Evolutionary conservation across 2,888 invertebrate species (phyloP).

Genomic region (Gymnocheta viridis): DNA sequence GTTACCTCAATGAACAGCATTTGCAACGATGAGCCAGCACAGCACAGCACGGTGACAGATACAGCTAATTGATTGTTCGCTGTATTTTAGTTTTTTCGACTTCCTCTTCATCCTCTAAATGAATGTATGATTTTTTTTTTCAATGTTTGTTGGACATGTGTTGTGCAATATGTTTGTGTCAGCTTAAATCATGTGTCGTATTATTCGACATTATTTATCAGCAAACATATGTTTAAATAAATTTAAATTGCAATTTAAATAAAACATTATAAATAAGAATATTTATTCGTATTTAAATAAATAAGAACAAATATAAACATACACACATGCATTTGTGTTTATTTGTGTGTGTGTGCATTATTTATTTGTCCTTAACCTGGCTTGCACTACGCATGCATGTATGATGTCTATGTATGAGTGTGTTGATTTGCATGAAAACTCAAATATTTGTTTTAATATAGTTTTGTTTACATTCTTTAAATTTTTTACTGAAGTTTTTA

Average conservation of each 20-base stretch:
- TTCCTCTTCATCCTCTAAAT: not conserved
- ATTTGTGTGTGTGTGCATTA: not conserved
- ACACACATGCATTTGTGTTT: too few species aligned
- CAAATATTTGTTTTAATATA: slow-evolving; percentile 43
- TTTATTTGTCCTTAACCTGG: slow-evolving; percentile 38
- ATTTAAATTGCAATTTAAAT: slow-evolving; percentile 50
- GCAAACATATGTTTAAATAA: slow-evolving; percentile 26
- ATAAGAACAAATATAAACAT: not conserved
- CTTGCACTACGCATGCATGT: not conserved
- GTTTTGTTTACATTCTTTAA: slow-evolving; percentile 45
- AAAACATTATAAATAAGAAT: not conserved
- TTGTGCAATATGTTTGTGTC: not conserved
- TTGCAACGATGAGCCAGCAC: not conserved
- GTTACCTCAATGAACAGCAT: not conserved
- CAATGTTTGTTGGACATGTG: slow-evolving; percentile 23
- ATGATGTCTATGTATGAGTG: not conserved
- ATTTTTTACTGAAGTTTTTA: slow-evolving; percentile 16
- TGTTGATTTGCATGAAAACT: slow-evolving; percentile 24
- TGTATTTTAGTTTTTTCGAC: not conserved
- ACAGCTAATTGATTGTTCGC: not conserved
- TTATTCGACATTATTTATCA: slow-evolving; percentile 21
- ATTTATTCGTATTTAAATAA: not conserved
- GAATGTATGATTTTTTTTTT: not conserved
- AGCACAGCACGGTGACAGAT: not conserved
- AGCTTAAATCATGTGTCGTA: slow-evolving; percentile 38